Base-by-base conservation (phyloP, 2,888 invertebrate genomes). In the Ophion ventricosus region DNA sequence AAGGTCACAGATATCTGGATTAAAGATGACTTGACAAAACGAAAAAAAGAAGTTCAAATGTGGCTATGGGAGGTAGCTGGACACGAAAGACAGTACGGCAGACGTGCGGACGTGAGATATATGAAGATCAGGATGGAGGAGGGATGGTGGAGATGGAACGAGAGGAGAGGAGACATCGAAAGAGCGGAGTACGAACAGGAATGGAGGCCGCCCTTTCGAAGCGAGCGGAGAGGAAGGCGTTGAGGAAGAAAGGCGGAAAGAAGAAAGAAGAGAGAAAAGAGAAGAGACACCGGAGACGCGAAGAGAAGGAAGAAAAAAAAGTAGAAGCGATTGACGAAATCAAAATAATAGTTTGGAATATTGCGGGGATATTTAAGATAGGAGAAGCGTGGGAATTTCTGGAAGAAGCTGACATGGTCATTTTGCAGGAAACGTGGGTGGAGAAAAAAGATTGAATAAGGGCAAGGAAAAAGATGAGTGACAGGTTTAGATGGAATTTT, bases 1-100 rank as follows among this genome's bases (percentile, higher is more conserved):
- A 56, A 57, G 14, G 76, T 56, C 1, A 57, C 66, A 8, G 17
- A 23, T 7, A 57, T 76, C 5, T 66, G 56, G 74, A 43, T 74
- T 11, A 59, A 61, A 0, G 75, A 80, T n/a, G 80, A 80, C 20
- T 23, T 69, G 20, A 75, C 61, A 11, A 66, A 14, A n/a, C 57
- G 80, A 10, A 75, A 75, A 20, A 43, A 23, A 25, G 74, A 35
- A 17, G 40, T 74, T 5, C 69, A 61, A 10, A 35, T 10, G 1
- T 67, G 74, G 67, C 43, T 74, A 2, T 11, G 29, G 14, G 35
- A 59, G 17, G 5, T 40, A 40, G 66, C 20, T 1, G 14, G 20
- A 20, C 35, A 23, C 11, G 20, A 23, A 40, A 43, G 11, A 20
- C 11, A 7, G 0, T n/a, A 40, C 10, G 66, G 66, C 1, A 40